phyloP scores from a whole-genome alignment of 2,888 invertebrate species.

The Steinernema carpocapsae region DNA sequence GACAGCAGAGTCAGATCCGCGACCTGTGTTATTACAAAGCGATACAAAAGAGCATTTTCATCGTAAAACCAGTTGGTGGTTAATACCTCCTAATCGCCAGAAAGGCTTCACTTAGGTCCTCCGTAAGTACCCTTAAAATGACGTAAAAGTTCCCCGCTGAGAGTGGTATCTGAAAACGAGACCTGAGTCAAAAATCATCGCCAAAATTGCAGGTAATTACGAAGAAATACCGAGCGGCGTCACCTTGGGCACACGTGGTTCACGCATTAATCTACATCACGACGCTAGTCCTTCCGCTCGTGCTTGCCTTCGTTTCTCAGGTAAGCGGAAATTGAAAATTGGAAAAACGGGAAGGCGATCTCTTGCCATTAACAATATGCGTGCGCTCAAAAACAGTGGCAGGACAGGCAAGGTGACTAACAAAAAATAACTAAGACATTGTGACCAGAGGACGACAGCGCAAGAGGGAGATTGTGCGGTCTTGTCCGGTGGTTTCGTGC shows the following conservation, averaged over 20 bases:
- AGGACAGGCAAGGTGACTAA: not conserved
- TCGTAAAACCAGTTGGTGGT: conserved; percentile 17
- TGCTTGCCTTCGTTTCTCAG: conserved; percentile 4
- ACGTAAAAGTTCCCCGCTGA: not conserved
- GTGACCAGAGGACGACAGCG: not conserved
- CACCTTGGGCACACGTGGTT: conserved; percentile 19
- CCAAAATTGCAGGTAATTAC: conserved; percentile 4
- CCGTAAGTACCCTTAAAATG: conserved; percentile 26
- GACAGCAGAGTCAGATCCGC: not conserved
- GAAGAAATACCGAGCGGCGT: not conserved
- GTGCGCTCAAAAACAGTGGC: not conserved
- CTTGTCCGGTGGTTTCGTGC: conserved; percentile 11
- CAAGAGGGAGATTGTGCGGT: not conserved
- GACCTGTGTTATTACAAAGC: conserved; percentile 3
- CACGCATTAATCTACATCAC: not conserved
- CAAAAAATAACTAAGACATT: not conserved
- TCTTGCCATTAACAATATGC: not conserved
- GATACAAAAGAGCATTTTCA: conserved; percentile 12
- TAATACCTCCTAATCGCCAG: conserved; percentile 24
- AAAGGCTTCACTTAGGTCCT: not conserved
- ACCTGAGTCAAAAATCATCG: not conserved
- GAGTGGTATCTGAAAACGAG: not conserved
- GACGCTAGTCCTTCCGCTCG: conserved; percentile 22
- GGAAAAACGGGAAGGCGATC: not conserved
- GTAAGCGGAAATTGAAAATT: not conserved